A percentile compares a stretch with the other conserved stretches of the same genome.
phyloP scores from a whole-genome alignment of 2,888 invertebrate species.

The Mellilla xanthometata region DNA sequence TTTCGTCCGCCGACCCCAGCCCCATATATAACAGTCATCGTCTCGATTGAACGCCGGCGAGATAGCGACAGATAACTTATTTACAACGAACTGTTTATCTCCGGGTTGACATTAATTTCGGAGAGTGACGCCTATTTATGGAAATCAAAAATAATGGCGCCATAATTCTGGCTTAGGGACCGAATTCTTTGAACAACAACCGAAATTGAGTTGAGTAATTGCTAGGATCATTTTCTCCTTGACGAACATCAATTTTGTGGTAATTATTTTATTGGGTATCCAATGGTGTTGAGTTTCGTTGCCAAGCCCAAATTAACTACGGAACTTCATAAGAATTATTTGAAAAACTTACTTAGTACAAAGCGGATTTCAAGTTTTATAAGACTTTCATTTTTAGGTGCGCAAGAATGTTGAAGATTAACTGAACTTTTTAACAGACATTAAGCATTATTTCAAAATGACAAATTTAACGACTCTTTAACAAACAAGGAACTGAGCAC shows the following conservation, averaged over 20 bases:
- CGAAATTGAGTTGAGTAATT: slow-evolving; percentile 23
- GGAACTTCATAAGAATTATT: no score
- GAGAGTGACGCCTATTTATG: slow-evolving; percentile 24
- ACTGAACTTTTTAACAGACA: slow-evolving; percentile 1
- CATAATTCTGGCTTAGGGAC: slow-evolving; percentile 23
- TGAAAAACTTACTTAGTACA: no score
- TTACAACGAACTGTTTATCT: slow-evolving; percentile 54
- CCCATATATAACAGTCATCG: slow-evolving; percentile 66
- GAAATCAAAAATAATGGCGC: slow-evolving; percentile 25
- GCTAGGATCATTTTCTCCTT: slow-evolving; percentile 16
- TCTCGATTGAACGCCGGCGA: slow-evolving; percentile 58
- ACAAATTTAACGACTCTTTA: slow-evolving; percentile 13
- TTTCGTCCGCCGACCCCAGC: slow-evolving; percentile 54
- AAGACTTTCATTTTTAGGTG: no score
- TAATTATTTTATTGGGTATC: slow-evolving; percentile 20
- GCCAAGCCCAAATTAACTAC: no score
- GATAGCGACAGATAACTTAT: slow-evolving; percentile 65
- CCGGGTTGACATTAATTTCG: slow-evolving; percentile 31
- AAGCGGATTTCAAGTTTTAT: no score
- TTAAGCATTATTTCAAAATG: slow-evolving; percentile 12
- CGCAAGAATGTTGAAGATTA: background rate
- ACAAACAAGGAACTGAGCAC: slow-evolving; percentile 39
- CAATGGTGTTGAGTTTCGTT: background rate
- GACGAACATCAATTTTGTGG: slow-evolving; percentile 16
- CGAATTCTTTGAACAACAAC: slow-evolving; percentile 21